phyloP scores from a whole-genome alignment of 2,888 invertebrate species.

The Caradrina kadenii region DNA sequence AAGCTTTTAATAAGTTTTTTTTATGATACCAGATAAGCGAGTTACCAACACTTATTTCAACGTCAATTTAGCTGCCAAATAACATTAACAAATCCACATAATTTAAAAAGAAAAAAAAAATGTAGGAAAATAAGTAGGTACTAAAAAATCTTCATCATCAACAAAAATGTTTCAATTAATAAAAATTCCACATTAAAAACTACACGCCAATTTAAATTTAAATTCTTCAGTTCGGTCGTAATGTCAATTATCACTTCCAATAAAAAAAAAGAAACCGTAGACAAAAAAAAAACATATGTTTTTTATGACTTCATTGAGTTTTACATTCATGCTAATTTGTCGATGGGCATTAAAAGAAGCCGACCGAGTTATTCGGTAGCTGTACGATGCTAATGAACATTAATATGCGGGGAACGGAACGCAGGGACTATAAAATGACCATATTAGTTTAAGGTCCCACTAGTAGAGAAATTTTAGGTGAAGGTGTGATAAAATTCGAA shows the following conservation, averaged over 20 bases:
- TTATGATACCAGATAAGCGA: constrained; percentile 41
- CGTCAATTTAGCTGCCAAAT: constrained; percentile 29
- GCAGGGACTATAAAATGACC: constrained; percentile 77
- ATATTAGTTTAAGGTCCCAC: constrained; percentile 71
- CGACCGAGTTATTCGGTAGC: constrained; percentile 89
- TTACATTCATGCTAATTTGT: constrained; percentile 90
- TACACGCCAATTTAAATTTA: constrained; percentile 83
- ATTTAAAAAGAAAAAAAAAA: background rate
- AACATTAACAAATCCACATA: constrained; percentile 22
- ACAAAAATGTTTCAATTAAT: constrained; percentile 51
- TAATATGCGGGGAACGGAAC: constrained; percentile 82
- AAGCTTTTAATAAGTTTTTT: constrained; percentile 17
- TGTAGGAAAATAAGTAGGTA: constrained; percentile 11
- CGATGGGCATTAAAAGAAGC: constrained; percentile 86
- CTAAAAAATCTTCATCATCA: constrained; percentile 29
- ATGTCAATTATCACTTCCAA: constrained; percentile 89
- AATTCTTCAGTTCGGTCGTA: constrained; percentile 83
- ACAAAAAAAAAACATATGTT: constrained; percentile 83
- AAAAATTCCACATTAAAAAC: constrained; percentile 60
- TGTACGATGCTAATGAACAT: constrained; percentile 87
- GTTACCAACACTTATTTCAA: constrained; percentile 12
- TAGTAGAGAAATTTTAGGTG: constrained; percentile 33
- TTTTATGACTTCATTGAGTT: constrained; percentile 87
- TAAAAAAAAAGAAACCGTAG: constrained; percentile 84
- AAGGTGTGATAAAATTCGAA: constrained; percentile 58